These are phyloP conservation scores for Drosophila algonquin DNA, from an alignment of 2,888 invertebrate species.

Conservation along the genomic window DNA sequence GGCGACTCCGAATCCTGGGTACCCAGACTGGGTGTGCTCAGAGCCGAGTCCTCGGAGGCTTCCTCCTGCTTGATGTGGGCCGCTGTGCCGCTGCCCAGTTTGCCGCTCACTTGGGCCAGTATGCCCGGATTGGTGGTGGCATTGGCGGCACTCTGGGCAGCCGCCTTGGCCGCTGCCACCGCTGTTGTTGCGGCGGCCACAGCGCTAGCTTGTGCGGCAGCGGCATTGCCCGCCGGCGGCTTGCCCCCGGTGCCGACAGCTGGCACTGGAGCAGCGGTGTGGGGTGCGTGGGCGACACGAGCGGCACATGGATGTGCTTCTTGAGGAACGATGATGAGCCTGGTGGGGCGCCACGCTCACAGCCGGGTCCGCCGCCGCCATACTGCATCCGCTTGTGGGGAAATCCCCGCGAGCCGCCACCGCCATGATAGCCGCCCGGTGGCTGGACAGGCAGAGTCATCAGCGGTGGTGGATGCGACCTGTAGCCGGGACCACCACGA, in stretches of 20 bases:
- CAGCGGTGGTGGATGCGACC: conserved; percentile 81
- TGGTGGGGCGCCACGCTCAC: conserved; percentile 57
- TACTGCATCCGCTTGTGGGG: conserved; percentile 82
- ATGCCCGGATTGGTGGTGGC: conserved; percentile 80
- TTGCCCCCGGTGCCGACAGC: conserved; percentile 16
- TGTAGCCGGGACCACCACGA: conserved; percentile 67
- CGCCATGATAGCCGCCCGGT: conserved; percentile 70
- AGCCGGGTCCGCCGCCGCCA: conserved; percentile 60
- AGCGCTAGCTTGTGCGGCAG: conserved; percentile 79
- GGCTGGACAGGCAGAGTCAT: conserved; percentile 81
- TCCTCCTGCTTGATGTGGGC: conserved; percentile 62
- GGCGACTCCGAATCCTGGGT: conserved; percentile 12
- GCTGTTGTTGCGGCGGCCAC: conserved; percentile 82
- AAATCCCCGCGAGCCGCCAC: conserved; percentile 72
- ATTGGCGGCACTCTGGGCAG: conserved; percentile 80
- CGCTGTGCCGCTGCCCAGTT: background rate
- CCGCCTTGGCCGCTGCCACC: conserved; percentile 81
- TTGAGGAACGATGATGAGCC: conserved; percentile 64
- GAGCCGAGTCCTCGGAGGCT: conserved; percentile 56
- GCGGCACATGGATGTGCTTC: conserved; percentile 67
- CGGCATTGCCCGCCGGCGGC: conserved; percentile 56
- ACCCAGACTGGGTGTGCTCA: conserved; percentile 45
- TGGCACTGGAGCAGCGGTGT: conserved; percentile 13
- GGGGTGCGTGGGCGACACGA: conserved; percentile 25
- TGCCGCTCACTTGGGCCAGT: conserved; percentile 66